Evolutionary conservation across 2,888 invertebrate species (phyloP).

Genomic region (Caradrina clavipalpis): DNA sequence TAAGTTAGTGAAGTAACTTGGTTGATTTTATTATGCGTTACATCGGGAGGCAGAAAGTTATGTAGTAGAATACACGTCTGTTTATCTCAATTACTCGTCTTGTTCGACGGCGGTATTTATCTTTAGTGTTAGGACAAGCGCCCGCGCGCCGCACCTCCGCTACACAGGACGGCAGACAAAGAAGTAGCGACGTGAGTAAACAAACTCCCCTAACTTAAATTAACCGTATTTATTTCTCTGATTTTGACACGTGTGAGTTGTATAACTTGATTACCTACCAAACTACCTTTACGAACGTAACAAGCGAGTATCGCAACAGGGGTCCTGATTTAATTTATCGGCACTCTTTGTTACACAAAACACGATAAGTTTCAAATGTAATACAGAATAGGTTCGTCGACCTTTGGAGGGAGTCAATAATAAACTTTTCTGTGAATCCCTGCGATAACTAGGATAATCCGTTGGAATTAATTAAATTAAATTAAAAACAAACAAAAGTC

Average conservation of each 20-base stretch:
- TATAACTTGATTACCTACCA: constrained; percentile 74
- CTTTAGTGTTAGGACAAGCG: constrained; percentile 84
- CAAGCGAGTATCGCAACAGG: constrained; percentile 67
- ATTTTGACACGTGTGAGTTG: constrained; percentile 81
- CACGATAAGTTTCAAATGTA: constrained; percentile 67
- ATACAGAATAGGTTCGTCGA: constrained; percentile 70
- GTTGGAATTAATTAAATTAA: constrained; percentile 87
- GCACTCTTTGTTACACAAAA: constrained; percentile 66
- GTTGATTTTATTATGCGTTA: constrained; percentile 83
- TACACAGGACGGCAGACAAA: constrained; percentile 80
- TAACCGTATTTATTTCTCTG: constrained; percentile 81
- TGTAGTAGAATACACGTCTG: constrained; percentile 83
- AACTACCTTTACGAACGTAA: constrained; percentile 70
- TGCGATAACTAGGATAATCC: constrained; percentile 83
- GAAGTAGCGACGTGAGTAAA: constrained; percentile 84
- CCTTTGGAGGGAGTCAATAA: constrained; percentile 74
- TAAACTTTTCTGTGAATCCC: constrained; percentile 81
- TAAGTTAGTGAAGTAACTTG: constrained; percentile 78
- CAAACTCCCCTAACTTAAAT: constrained; percentile 81
- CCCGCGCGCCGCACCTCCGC: constrained; percentile 61
- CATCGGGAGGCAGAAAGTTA: constrained; percentile 81
- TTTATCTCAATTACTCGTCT: constrained; percentile 88
- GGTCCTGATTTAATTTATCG: constrained; percentile 71
- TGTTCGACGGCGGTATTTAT: constrained; percentile 86
- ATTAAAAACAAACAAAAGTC: constrained; percentile 88